Evolutionary conservation across 1,140 invertebrate genomes (phyloP), one percentile per base, ranked within the genome.

Genomic region (Chelonus insularis): DNA sequence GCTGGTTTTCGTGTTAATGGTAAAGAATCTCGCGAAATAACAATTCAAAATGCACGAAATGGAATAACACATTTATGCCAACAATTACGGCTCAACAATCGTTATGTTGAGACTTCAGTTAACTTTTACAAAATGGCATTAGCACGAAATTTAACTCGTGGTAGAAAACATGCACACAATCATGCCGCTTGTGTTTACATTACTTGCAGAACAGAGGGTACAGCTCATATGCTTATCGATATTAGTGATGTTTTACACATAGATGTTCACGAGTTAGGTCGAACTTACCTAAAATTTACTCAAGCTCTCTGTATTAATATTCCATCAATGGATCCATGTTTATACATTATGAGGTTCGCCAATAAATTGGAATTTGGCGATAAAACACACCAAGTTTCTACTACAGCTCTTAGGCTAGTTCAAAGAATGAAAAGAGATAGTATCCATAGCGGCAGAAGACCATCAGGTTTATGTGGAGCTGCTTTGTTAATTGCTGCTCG

Each of bases 351-450:
- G 66, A 84, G 96, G 47, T 99, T 98, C 82, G 94, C 96, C n/a
- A 90, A 94, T 66, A 90, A 93, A 69, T 81, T 99, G 36, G 91
- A 97, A 73, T 93, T 99, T 77, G 95, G 89, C 2, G 86, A 91
- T 1, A 96, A 96, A 81, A 92, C 91, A 4, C 91, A 97, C 72
- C 90, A 96, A 73, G 96, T 99, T 2, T 92, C 91, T n/a, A 94
- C 91, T 84, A 98, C 97, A 1, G 97, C 97, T 0, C 82, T 95
- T 32, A 83, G 97, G 60, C 84, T 99, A 37, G 94, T 99, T 5
- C 91, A 96, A 76, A 84, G 97, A 72, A 99, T 99, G 97, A 99
- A 98, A 79, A 87, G 92, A 70, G 97, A 99, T 81, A 98, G 94
- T 81, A 93, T 99, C 77, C 94, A 97, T 73, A 95, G 92, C 2